Conservation (phyloP, 2,888 invertebrate species). For the Sphaeridia pumilis region DNA sequence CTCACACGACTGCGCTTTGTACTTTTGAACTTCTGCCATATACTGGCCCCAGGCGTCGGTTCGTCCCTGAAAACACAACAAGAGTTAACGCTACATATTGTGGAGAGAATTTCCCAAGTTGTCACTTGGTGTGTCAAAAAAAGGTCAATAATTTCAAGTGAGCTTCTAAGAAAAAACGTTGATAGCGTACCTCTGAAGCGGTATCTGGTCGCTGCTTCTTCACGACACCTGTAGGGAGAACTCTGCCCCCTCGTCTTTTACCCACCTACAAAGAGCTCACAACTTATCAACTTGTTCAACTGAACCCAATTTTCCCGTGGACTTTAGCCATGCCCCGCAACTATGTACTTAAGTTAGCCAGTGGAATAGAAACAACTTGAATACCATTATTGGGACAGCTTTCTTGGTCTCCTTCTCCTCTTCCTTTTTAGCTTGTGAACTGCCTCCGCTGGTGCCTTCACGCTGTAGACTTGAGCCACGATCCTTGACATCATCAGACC, state of each 20-base stretch:
- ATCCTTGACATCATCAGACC: too few relatives aligned
- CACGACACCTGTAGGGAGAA: constrained; percentile 78
- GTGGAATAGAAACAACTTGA: constrained; percentile 19
- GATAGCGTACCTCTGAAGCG: constrained; percentile 43
- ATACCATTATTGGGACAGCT: constrained; percentile 35
- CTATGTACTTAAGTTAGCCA: constrained; percentile 22
- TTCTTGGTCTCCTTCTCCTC: constrained; percentile 31
- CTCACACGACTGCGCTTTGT: constrained; percentile 82
- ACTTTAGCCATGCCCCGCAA: too few relatives aligned
- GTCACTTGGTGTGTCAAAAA: too few relatives aligned
- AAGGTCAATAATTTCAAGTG: too few relatives aligned
- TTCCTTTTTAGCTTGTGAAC: constrained; percentile 10
- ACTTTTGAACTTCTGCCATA: constrained; percentile 85
- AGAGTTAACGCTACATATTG: too few relatives aligned
- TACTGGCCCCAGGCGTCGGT: constrained; percentile 89
- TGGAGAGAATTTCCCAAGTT: too few relatives aligned
- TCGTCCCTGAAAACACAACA: constrained; percentile 44
- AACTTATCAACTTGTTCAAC: too few relatives aligned
- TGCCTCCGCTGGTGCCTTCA: background rate
- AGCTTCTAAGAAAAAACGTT: background rate
- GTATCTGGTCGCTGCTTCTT: constrained; percentile 57
- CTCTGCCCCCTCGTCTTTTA: constrained; percentile 72
- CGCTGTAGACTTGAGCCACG: too few relatives aligned
- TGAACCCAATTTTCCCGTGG: too few relatives aligned
- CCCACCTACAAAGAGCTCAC: constrained; percentile 47